Percentiles rank a stretch among this genome's conserved stretches.
Conservation (phyloP, 2,113 vertebrate species). For the Sphyrna mokarran region DNA sequence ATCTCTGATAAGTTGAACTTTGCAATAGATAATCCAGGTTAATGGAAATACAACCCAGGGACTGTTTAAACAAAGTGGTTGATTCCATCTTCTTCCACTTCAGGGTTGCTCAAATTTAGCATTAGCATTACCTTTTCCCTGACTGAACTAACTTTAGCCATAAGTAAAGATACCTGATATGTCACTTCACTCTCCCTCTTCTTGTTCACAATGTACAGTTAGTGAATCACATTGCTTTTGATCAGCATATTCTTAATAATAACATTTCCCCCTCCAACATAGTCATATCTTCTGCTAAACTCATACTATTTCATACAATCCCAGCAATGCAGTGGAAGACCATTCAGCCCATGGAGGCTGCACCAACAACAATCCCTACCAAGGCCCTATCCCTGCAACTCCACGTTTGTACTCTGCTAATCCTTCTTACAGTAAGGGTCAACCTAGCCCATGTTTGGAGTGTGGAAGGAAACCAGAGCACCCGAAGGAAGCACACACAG, state of each 20-base stretch:
- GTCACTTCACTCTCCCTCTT: background rate
- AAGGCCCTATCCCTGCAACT: too few relatives aligned
- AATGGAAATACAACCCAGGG: background rate
- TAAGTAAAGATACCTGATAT: background rate
- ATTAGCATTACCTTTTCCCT: background rate
- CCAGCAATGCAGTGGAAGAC: too few relatives aligned
- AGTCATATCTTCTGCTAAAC: background rate
- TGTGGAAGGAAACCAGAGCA: too few relatives aligned
- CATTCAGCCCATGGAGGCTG: too few relatives aligned
- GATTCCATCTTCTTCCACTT: background rate
- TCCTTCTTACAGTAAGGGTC: too few relatives aligned
- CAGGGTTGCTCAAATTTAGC: background rate
- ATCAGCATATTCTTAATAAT: background rate
- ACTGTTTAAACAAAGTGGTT: background rate
- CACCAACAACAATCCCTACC: too few relatives aligned
- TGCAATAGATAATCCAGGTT: background rate
- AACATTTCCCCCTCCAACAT: background rate
- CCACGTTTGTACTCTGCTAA: too few relatives aligned
- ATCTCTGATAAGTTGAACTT: background rate
- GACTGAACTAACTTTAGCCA: background rate
- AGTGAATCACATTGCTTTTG: background rate
- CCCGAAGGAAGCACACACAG: too few relatives aligned
- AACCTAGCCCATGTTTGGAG: too few relatives aligned
- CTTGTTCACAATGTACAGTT: background rate
- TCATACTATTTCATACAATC: too few relatives aligned